Evolutionary conservation across 2,113 vertebrate genomes (phyloP), one percentile per base, ranked within the genome.

Genomic region (Ophiodon elongatus): DNA sequence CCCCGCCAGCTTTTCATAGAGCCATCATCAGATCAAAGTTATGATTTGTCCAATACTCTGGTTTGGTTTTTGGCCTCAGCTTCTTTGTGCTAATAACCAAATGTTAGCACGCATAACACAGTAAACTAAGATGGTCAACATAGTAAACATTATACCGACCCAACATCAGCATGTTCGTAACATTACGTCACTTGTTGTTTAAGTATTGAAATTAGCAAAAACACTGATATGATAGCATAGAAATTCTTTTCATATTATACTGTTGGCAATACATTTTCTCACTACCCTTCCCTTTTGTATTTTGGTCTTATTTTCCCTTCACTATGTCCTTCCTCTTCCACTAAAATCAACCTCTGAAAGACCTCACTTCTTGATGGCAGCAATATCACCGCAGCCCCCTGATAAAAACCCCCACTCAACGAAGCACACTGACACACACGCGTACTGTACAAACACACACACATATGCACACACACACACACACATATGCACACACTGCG

Each of bases 401-500:
- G 79, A 80, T 78, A 89, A 90, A 89, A 88, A 88, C 88, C 83
- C 77, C 76, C 83, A 29, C 89, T 62, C 70, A 78, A 29, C 59
- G 80, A 76, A 67, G 60, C 25, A 10, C 79, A 43, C 64, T 50
- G 29, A 85, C 39, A 10, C 74, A 66, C 77, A 80, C 29, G 2
- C 25, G 2, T 60, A 19, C 14, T 23, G 4, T 11, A 70, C 41
- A 39, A 25, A 74, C 45, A 54, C 21, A 52, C 45, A 57, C 60
- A 52, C 57, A 70, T 70, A 72, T n/a, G n/a, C 63, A 56, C 41
- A 63, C 41, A 64, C 10, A 59, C 25, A 69, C 72, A 70, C 59
- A 50, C 69, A 41, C 62, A 84, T 14, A 54, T 29, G 56, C 8
- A 57, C 57, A 86, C 71, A 82, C 57, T 64, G 68, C 62, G 68